Percentiles rank a stretch among this genome's conserved stretches.
phyloP scores from a whole-genome alignment of 2,888 invertebrate genomes.

The Cantharis nigra region DNA sequence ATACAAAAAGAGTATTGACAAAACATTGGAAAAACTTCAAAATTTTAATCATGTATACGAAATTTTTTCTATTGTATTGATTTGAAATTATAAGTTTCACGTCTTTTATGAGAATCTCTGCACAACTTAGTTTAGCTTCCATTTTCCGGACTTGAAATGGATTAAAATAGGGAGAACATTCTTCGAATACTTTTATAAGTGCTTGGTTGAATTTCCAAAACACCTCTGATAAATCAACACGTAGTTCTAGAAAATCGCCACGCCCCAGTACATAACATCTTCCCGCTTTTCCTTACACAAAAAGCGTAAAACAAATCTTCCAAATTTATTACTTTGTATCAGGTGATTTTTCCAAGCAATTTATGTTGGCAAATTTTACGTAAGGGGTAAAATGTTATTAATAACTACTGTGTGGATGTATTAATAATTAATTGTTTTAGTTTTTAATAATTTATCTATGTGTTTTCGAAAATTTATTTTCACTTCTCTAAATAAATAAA shows the following conservation, averaged over 20 bases:
- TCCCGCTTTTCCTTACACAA: slow-evolving; percentile 26
- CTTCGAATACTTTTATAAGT: slow-evolving; percentile 35
- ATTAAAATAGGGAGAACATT: slow-evolving; percentile 32
- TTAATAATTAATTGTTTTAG: neutral
- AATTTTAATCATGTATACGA: neutral
- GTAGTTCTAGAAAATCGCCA: slow-evolving; percentile 36
- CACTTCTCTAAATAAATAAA: neutral
- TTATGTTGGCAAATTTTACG: slow-evolving; percentile 14
- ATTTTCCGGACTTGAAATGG: slow-evolving; percentile 26
- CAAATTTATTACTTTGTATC: slow-evolving; percentile 25
- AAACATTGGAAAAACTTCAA: neutral
- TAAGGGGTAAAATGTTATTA: neutral
- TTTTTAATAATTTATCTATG: neutral
- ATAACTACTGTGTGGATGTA: neutral
- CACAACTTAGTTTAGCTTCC: slow-evolving; percentile 22
- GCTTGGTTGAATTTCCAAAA: slow-evolving; percentile 31
- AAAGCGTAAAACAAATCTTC: slow-evolving; percentile 33
- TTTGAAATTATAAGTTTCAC: neutral
- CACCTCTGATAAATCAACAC: slow-evolving; percentile 41
- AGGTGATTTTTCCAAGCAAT: slow-evolving; percentile 14
- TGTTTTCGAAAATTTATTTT: neutral
- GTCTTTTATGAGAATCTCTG: neutral
- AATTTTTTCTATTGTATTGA: neutral
- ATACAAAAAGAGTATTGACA: neutral
- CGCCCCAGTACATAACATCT: slow-evolving; percentile 26